Evolutionary conservation across 1,140 invertebrate genomes (phyloP).

Genomic region (Venturia canescens): DNA sequence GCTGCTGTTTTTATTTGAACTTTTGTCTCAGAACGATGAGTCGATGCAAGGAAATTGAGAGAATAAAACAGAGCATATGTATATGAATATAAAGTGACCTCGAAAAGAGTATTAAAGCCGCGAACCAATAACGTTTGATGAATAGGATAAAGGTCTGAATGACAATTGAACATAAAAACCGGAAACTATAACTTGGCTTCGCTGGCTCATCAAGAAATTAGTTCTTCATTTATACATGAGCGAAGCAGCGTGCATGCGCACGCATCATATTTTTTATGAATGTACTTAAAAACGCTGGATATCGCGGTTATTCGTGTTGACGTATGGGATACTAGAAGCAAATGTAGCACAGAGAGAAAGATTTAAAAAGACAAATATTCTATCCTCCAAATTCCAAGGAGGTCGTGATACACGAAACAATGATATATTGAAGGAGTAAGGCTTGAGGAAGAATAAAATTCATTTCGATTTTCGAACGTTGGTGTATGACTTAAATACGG

Average conservation of each 20-base stretch:
- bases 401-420: constrained; percentile 36
- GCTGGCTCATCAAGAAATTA: constrained; percentile 41
- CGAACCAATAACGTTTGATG: background rate
- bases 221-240: constrained; percentile 55
- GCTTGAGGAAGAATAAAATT: constrained; percentile 45
- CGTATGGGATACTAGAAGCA: constrained; percentile 17
- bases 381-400: background rate
- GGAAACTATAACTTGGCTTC: constrained; percentile 54
- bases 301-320: constrained; percentile 55
- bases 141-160: background rate
- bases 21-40: constrained; percentile 30
- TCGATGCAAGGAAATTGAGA: constrained; percentile 1
- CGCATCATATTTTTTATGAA: constrained; percentile 71
- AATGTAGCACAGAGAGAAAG: constrained; percentile 8
- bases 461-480: constrained; percentile 7
- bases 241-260: constrained; percentile 53
- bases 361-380: background rate
- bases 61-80: background rate
- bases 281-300: constrained; percentile 69
- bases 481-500: background rate
- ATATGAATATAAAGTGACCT: background rate
- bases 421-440: background rate
- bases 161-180: constrained; percentile 39
- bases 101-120: constrained; percentile 24
- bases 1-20: constrained; percentile 26